Evolutionary conservation across 2,113 vertebrate species (phyloP).

Genomic region (Monopterus albus): DNA sequence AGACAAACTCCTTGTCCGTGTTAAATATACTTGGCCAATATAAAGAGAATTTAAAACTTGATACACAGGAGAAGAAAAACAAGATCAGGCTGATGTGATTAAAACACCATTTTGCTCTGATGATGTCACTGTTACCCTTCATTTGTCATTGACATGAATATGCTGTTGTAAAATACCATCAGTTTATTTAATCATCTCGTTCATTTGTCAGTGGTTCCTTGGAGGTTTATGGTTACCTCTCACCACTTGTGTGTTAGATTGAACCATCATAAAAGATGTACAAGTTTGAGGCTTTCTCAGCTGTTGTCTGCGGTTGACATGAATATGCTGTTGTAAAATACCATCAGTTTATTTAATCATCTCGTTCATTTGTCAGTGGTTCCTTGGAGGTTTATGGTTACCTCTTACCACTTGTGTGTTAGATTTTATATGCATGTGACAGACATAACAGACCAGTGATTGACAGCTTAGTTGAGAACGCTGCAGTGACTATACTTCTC

Average conservation of each 20-base stretch:
- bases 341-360: no score
- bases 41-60: no score
- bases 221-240: background rate
- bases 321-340: no score
- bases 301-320: background rate
- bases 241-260: background rate
- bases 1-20: no score
- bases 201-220: background rate
- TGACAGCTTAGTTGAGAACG: background rate
- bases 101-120: no score
- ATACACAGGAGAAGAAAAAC: background rate
- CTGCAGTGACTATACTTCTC: background rate
- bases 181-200: no score
- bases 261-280: constrained; percentile 6
- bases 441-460: background rate
- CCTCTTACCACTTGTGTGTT: background rate
- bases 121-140: no score
- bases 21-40: no score
- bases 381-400: background rate
- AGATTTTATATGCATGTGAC: constrained; percentile 2
- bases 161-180: no score
- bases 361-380: background rate
- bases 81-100: background rate
- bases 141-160: no score
- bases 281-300: background rate